Evolutionary conservation across 2,888 invertebrate genomes (phyloP).

Genomic region (Meteorus cinctellus): DNA sequence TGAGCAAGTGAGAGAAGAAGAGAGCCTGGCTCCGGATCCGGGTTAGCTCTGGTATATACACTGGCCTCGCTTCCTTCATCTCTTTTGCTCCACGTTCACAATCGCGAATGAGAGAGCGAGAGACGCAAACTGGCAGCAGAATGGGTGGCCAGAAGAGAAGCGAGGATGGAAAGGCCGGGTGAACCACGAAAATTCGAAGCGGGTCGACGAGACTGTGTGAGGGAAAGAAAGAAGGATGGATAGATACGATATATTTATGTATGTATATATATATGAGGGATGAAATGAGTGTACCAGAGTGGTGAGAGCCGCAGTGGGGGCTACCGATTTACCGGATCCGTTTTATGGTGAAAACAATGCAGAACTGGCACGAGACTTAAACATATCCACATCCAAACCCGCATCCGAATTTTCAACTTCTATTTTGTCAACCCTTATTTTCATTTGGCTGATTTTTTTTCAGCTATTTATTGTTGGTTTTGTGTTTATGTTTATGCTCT

Average conservation of each 20-base stretch:
- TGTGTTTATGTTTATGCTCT: not conserved
- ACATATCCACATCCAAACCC: constrained; percentile 26
- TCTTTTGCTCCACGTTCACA: constrained; percentile 34
- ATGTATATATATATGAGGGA: not conserved
- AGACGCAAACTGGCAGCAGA: constrained; percentile 9
- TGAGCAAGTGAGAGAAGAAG: not conserved
- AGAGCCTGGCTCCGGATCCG: constrained; percentile 34
- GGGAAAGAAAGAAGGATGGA: constrained; percentile 11
- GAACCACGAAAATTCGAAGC: constrained; percentile 37
- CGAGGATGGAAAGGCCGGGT: constrained; percentile 51
- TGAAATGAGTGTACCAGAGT: constrained; percentile 14
- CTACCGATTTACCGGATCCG: constrained; percentile 48
- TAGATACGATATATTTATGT: constrained; percentile 7
- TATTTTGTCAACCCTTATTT: not conserved
- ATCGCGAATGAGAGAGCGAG: constrained; percentile 18
- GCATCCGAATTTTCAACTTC: constrained; percentile 32
- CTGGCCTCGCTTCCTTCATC: constrained; percentile 38
- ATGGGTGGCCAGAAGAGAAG: constrained; percentile 43
- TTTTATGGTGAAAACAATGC: constrained; percentile 48
- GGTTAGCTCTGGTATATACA: constrained; percentile 32
- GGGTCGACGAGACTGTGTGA: constrained; percentile 31
- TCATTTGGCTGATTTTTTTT: not conserved
- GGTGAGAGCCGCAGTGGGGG: constrained; percentile 19
- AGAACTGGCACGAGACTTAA: constrained; percentile 40
- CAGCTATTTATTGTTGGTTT: not conserved